Percentiles rank a stretch among this genome's conserved stretches.
Conservation (phyloP, 2,113 vertebrate species). For the Hypanus sabinus region DNA sequence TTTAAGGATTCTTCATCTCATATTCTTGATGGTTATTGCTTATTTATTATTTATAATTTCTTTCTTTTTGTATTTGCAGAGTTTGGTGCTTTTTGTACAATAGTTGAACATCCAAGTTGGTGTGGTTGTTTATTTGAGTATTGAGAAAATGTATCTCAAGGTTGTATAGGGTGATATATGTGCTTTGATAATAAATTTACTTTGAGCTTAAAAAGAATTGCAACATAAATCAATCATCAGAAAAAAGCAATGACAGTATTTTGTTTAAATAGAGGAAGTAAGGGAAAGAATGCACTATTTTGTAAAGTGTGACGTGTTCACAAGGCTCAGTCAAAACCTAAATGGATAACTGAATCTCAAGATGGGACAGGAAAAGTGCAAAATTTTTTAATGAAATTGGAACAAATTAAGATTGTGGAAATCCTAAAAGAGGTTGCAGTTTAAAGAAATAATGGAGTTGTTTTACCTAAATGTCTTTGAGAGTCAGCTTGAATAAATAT, state of each 20-base stretch:
- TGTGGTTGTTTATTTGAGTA: too few species aligned
- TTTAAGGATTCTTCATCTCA: too few species aligned
- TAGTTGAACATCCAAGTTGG: too few species aligned
- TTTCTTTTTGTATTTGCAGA: too few species aligned
- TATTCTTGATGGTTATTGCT: too few species aligned
- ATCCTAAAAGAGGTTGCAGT: background rate
- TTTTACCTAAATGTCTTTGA: background rate
- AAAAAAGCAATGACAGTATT: background rate
- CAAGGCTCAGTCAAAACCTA: background rate
- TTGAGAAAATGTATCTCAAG: too few species aligned
- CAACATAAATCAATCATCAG: background rate
- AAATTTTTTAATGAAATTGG: background rate
- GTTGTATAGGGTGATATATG: too few species aligned
- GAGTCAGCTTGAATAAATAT: background rate
- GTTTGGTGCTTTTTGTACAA: too few species aligned
- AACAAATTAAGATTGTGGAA: background rate
- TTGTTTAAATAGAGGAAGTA: background rate
- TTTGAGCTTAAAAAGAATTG: background rate
- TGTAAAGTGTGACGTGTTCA: background rate
- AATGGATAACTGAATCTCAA: background rate
- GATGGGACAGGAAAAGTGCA: background rate
- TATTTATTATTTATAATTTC: too few species aligned
- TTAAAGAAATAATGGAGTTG: background rate
- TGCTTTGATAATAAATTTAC: too few species aligned
- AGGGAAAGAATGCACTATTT: background rate